phyloP scores from a whole-genome alignment of 2,888 invertebrate species.

The Drosophila anceps region DNA sequence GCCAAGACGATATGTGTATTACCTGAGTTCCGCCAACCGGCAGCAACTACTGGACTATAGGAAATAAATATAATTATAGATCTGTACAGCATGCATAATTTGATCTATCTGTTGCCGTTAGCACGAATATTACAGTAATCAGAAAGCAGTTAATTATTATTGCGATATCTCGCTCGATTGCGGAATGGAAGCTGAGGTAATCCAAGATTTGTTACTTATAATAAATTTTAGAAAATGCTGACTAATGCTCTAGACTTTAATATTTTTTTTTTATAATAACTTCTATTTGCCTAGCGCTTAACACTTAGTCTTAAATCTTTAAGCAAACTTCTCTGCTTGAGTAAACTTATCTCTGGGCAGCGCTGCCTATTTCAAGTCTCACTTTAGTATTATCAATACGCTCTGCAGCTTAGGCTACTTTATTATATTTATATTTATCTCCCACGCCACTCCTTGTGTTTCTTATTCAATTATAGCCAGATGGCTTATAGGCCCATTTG shows the following conservation, averaged over 20 bases:
- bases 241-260: not conserved
- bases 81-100: not conserved
- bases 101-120: not conserved
- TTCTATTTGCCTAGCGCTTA: slow-evolving; percentile 1
- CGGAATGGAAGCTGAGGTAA: not conserved
- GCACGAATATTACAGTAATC: not conserved
- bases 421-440: not conserved
- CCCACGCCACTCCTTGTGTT: slow-evolving; percentile 9
- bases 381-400: not conserved
- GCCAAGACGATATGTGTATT: not conserved
- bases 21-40: not conserved
- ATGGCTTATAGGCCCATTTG: slow-evolving; percentile 5
- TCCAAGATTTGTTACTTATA: not conserved
- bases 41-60: not conserved
- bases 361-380: not conserved
- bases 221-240: not conserved
- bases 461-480: slow-evolving; percentile 32
- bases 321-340: slow-evolving; percentile 4
- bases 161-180: not conserved
- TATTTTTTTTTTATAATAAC: not conserved
- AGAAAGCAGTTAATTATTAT: slow-evolving; percentile 1
- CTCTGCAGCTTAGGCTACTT: not conserved
- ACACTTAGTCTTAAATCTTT: slow-evolving; percentile 4
- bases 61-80: slow-evolving; percentile 5
- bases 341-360: not conserved